Conservation (phyloP, 2,888 invertebrate genomes). For the Sicus ferrugineus region DNA sequence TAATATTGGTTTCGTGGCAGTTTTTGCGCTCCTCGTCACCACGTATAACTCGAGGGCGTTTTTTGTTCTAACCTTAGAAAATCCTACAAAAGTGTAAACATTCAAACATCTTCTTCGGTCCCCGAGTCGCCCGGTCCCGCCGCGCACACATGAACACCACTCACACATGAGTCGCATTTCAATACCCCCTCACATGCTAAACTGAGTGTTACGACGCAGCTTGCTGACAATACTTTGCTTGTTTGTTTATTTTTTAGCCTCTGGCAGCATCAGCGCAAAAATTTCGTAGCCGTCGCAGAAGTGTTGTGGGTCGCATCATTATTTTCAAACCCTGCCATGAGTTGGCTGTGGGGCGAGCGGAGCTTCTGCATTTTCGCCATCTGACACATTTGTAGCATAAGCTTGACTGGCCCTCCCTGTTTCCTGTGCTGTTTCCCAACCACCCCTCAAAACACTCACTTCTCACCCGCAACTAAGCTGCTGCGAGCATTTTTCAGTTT, state of each 20-base stretch:
- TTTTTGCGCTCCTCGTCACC: background rate
- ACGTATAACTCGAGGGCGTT: background rate
- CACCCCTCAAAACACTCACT: background rate
- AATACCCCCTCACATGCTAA: background rate
- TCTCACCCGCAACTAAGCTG: background rate
- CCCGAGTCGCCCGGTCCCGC: no score
- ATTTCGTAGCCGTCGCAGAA: background rate
- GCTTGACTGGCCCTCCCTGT: background rate
- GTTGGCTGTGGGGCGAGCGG: background rate
- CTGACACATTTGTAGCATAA: background rate
- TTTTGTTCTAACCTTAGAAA: background rate
- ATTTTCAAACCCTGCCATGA: background rate
- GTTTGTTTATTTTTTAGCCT: background rate
- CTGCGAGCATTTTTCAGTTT: background rate
- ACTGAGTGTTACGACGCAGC: background rate
- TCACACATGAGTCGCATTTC: background rate
- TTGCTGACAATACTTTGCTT: background rate
- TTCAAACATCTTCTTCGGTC: no score
- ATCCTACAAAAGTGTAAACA: background rate
- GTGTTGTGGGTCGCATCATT: background rate
- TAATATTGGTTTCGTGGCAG: background rate
- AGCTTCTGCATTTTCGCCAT: background rate
- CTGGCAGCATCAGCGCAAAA: background rate
- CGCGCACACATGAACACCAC: background rate
- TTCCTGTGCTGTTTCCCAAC: background rate